Conservation (phyloP, 2,113 vertebrate genomes). For the Danio rerio region GRCz12tu NC_133180.1:47902001-47902500, state of each 20-base stretch:
- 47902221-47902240: conserved; percentile 57
- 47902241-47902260: conserved; percentile 45
- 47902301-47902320: conserved; percentile 21
- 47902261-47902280: conserved; percentile 41
- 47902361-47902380: conserved; percentile 5
- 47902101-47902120: conserved; percentile 38
- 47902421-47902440: background rate
- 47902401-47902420: background rate
- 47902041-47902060: conserved; percentile 69
- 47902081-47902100: conserved; percentile 53
- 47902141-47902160: conserved; percentile 73
- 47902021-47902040: conserved; percentile 61
- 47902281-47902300: conserved; percentile 28
- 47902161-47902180: conserved; percentile 70
- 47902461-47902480: conserved; percentile 53
- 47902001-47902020: conserved; percentile 42
- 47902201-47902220: conserved; percentile 61
- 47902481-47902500: background rate
- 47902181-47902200: conserved; percentile 56
- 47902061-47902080: conserved; percentile 58
- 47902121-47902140: conserved; percentile 71
- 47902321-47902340: conserved; percentile 8
- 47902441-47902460: conserved; percentile 22
- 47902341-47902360: background rate
- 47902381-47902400: background rate